Percentiles rank a stretch among this genome's conserved stretches.
phyloP scores from a whole-genome alignment of 2,113 vertebrate species.

The Circaetus cinerascens region DNA sequence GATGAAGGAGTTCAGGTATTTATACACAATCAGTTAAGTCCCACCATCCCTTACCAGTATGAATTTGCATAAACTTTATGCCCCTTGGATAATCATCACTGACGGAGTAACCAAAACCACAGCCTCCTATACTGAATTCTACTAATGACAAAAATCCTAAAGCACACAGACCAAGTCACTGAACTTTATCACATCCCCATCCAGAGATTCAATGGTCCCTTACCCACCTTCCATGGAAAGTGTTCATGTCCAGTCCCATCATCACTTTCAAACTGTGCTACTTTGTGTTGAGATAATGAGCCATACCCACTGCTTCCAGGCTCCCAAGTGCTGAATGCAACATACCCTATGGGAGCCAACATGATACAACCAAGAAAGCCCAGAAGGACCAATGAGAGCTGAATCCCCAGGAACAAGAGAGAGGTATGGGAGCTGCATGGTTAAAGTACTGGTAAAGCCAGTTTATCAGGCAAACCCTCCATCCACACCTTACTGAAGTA shows the following conservation, averaged over 20 bases:
- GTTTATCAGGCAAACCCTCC: background rate
- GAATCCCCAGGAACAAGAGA: background rate
- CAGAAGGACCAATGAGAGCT: background rate
- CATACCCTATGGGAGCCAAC: background rate
- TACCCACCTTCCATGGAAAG: background rate
- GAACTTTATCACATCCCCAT: background rate
- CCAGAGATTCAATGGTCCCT: background rate
- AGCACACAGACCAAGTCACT: background rate
- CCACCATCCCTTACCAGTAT: background rate
- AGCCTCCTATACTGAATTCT: background rate
- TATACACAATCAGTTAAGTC: too few relatives aligned
- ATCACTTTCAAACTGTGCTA: background rate
- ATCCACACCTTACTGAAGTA: background rate
- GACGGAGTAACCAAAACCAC: background rate
- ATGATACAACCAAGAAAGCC: background rate
- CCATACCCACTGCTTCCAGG: background rate
- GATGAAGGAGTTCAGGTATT: background rate
- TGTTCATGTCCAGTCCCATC: background rate
- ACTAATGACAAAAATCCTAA: background rate
- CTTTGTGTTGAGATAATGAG: background rate
- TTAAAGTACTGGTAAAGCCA: background rate
- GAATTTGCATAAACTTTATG: background rate
- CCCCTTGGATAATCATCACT: background rate
- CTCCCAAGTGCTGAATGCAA: background rate
- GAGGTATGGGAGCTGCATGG: background rate